These are phyloP conservation scores for Pipistrellus pygmaeus DNA, from an alignment of 2,797 vertebrate genomes.

Conservation along the genomic window DNA sequence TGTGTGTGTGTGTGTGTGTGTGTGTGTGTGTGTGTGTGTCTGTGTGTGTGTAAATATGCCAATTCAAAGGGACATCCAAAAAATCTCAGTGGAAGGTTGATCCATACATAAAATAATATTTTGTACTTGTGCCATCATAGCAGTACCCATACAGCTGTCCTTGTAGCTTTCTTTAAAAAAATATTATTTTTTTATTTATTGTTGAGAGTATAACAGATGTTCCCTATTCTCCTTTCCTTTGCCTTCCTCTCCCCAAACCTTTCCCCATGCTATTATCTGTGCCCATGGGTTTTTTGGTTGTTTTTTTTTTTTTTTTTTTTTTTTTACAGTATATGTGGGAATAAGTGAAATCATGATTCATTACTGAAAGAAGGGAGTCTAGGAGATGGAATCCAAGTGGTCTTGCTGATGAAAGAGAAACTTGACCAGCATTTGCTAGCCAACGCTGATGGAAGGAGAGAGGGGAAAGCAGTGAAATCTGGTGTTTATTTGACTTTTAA, in stretches of 20 bases:
- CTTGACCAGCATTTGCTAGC: neutral
- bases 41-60: neutral
- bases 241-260: neutral
- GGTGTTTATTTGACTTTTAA: neutral
- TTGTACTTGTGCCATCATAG: neutral
- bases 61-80: slow-evolving; percentile 36
- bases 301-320: neutral
- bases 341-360: neutral
- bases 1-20: no score
- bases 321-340: neutral
- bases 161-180: neutral
- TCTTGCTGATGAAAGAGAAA: slow-evolving; percentile 6
- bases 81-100: neutral
- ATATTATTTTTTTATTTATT: neutral
- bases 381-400: neutral
- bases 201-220: neutral
- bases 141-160: neutral
- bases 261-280: neutral
- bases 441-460: neutral
- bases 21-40: no score
- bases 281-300: neutral
- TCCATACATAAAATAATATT: neutral
- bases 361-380: neutral
- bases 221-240: neutral
- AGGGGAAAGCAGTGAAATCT: neutral